Conservation (phyloP, 1,140 invertebrate genomes). For the Cotesia vestalis region DNA sequence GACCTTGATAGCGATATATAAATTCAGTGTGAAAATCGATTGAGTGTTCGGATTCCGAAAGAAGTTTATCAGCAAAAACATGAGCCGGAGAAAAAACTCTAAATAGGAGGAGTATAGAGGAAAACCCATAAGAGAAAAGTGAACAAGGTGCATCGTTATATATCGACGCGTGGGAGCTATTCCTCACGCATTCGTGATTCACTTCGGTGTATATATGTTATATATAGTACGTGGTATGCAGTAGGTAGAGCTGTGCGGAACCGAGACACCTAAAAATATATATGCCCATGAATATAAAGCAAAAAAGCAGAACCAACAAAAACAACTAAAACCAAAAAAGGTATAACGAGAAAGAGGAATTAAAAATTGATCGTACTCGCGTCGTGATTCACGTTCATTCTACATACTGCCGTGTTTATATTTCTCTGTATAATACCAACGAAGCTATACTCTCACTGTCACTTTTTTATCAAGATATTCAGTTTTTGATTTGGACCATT, state of each 20-base stretch:
- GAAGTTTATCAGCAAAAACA: not conserved
- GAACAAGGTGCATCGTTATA: constrained; percentile 23
- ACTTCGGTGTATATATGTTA: not conserved
- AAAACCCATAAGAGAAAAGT: not conserved
- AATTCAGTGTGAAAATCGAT: not conserved
- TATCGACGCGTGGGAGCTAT: constrained; percentile 29
- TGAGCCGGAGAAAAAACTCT: not conserved
- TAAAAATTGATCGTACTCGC: constrained; percentile 31
- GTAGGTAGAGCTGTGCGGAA: not conserved
- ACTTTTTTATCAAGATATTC: not conserved
- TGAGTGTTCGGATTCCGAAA: constrained; percentile 9
- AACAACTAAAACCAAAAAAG: not conserved
- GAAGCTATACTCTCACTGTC: not conserved
- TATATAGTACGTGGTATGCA: no score
- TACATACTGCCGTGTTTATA: constrained; percentile 5
- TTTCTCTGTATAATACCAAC: not conserved
- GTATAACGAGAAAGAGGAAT: constrained; percentile 26
- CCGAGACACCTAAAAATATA: not conserved
- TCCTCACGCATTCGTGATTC: constrained; percentile 30
- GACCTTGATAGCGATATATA: not conserved
- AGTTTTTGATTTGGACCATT: no score
- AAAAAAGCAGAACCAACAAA: not conserved
- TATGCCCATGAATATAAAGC: not conserved
- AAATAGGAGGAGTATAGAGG: constrained; percentile 14
- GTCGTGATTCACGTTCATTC: constrained; percentile 25